Conservation (phyloP, 2,888 invertebrate genomes). For the Biston betularia region DNA sequence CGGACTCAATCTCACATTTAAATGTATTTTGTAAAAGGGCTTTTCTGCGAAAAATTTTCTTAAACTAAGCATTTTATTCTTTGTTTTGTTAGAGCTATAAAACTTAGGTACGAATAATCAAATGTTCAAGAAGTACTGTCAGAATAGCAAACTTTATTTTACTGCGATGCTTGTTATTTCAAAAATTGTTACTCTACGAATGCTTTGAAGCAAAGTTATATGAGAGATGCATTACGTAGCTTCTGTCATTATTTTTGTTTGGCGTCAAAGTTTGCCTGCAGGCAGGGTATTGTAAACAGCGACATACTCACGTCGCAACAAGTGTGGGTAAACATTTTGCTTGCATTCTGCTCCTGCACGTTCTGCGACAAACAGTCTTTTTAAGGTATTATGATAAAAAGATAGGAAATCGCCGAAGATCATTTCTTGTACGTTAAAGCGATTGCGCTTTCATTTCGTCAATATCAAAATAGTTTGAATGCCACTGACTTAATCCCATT, state of each 20-base stretch:
- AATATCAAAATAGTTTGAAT: neutral
- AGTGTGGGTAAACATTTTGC: slow-evolving; percentile 44
- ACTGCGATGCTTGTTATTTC: slow-evolving; percentile 20
- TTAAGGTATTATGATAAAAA: neutral
- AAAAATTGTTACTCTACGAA: slow-evolving; percentile 26
- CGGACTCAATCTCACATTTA: slow-evolving; percentile 43
- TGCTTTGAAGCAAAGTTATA: slow-evolving; percentile 30
- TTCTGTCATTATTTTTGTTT: slow-evolving; percentile 57
- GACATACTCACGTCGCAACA: slow-evolving; percentile 39
- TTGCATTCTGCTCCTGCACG: slow-evolving; percentile 34
- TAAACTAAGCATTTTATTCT: slow-evolving; percentile 14
- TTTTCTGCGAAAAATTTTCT: slow-evolving; percentile 36
- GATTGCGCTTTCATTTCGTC: neutral
- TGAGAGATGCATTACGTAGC: slow-evolving; percentile 39
- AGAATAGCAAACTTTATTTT: slow-evolving; percentile 21
- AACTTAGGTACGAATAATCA: neutral
- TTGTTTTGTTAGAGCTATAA: neutral
- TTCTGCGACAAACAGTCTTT: slow-evolving; percentile 9
- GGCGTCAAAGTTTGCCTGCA: slow-evolving; percentile 60
- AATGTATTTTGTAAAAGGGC: too few species aligned
- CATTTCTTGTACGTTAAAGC: neutral
- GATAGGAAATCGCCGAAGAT: neutral
- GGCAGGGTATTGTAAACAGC: slow-evolving; percentile 58
- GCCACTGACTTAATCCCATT: too few species aligned
- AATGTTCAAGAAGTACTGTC: neutral